Conservation (phyloP, 1,140 invertebrate genomes). For the Pseudomyrmex concolor region DNA sequence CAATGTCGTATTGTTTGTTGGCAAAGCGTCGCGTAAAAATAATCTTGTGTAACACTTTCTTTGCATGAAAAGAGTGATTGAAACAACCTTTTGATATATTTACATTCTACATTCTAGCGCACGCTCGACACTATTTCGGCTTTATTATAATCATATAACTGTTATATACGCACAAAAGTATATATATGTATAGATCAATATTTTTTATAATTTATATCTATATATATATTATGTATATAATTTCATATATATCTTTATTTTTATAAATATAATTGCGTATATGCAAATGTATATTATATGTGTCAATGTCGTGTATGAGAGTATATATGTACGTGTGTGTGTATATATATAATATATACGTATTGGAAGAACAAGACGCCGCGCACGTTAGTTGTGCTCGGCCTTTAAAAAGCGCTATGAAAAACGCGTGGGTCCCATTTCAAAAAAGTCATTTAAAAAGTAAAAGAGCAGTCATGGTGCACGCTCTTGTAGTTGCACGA, state of each 20-base stretch:
- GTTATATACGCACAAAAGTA: slow-evolving; percentile 62
- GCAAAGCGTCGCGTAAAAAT: slow-evolving; percentile 44
- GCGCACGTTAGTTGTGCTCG: slow-evolving; percentile 47
- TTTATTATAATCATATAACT: slow-evolving; percentile 42
- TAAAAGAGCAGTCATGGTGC: slow-evolving; percentile 45
- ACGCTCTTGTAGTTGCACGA: slow-evolving; percentile 28
- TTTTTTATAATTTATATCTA: slow-evolving; percentile 55
- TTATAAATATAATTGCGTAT: slow-evolving; percentile 58
- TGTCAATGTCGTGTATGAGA: slow-evolving; percentile 59
- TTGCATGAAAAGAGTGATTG: slow-evolving; percentile 19
- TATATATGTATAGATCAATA: slow-evolving; percentile 57
- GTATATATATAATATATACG: slow-evolving; percentile 65
- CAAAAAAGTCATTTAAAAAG: slow-evolving; percentile 72
- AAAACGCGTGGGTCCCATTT: slow-evolving; percentile 78
- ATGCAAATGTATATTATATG: slow-evolving; percentile 35
- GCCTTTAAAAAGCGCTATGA: slow-evolving; percentile 73
- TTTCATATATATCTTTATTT: slow-evolving; percentile 34
- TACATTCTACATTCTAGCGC: slow-evolving; percentile 40
- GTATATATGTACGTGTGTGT: slow-evolving; percentile 68
- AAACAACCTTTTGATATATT: slow-evolving; percentile 5
- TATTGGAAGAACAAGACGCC: slow-evolving; percentile 78
- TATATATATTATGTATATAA: slow-evolving; percentile 42
- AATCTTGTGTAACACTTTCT: neutral
- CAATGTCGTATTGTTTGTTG: slow-evolving; percentile 14
- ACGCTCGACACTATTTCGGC: slow-evolving; percentile 31